Evolutionary conservation across 2,113 vertebrate genomes (phyloP), one percentile per base, ranked within the genome.

Genomic region (Otocyon megalotis): DNA sequence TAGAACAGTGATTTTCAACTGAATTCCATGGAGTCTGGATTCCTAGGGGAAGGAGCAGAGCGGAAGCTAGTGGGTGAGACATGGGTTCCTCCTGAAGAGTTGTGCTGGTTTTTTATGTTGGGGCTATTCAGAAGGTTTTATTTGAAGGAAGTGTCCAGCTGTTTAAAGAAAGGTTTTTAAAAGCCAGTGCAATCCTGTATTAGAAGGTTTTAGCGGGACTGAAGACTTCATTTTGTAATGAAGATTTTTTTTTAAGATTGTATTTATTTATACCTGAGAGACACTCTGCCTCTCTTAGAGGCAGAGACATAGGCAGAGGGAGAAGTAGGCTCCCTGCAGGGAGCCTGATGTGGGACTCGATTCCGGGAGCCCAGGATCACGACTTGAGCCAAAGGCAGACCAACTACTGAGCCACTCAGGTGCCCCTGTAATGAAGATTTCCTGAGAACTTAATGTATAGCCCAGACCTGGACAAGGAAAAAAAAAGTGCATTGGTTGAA

Each of bases 131-230:
- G 56, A 90, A 77, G 30, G 54, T 72, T 97, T 95, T 76, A 54
- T 85, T 91, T 93, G 76, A 95, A 95, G 65, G 82, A 92, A 84
- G 9, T 79, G 4, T 54, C 58, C 60, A 90, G 56, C 8, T 77
- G 13, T 74, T 67, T 81, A 92, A 94, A 90, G 37, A 96, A 92
- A 74, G n/a, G 8, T 15, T 79, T 90, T 60, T 22, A 72, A 88
- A 86, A 94, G 13, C 17, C 13, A 76, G 24, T 62, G 11, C 3
- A 60, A 15, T 86, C 54, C 17, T 71, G 4, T 54, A 58, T 79
- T 82, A 83, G 83, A 56, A 77, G 2, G 28, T 16, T 65, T 69
- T 71, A 30, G 13, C 69, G 9, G 30, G 16, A 65, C 65, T 86
- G 20, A 71, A 67, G 67, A n/a, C 16, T 72, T 63, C 9, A 13